These are phyloP conservation scores for Thaumetopoea pityocampa DNA, from an alignment of 1,140 invertebrate species.

Conservation along the genomic window DNA sequence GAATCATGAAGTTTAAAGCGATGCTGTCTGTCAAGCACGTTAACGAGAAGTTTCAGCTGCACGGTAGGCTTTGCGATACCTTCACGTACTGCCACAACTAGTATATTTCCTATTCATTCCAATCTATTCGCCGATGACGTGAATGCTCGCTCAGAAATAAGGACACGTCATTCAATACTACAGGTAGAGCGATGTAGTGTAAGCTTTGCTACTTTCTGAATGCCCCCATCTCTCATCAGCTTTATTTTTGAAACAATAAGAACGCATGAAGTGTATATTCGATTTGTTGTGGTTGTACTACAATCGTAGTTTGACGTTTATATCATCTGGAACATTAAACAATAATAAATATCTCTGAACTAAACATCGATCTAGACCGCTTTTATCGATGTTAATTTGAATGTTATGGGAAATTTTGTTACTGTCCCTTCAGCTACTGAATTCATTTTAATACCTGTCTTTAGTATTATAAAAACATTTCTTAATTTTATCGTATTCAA, in stretches of 20 bases:
- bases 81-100: slow-evolving; percentile 9
- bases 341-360: too few relatives aligned
- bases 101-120: slow-evolving; percentile 22
- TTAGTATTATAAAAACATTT: too few relatives aligned
- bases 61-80: not conserved
- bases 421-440: not conserved
- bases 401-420: too few relatives aligned
- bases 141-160: slow-evolving; percentile 47
- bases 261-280: not conserved
- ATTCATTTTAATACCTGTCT: too few relatives aligned
- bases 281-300: slow-evolving; percentile 16
- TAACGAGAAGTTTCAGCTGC: slow-evolving; percentile 4
- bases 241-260: slow-evolving; percentile 23
- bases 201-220: slow-evolving; percentile 22
- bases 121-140: slow-evolving; percentile 33
- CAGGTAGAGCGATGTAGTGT: slow-evolving; percentile 38
- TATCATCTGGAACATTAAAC: too few relatives aligned
- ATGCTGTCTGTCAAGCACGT: slow-evolving; percentile 2
- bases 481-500: too few relatives aligned
- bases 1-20: too few relatives aligned
- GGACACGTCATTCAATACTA: slow-evolving; percentile 57
- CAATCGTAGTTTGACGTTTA: slow-evolving; percentile 15
- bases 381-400: too few relatives aligned
- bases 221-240: slow-evolving; percentile 14
- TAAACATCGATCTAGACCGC: too few relatives aligned